Base-by-base conservation (phyloP, 2,888 invertebrate species). In the Cryptus armator region DNA sequence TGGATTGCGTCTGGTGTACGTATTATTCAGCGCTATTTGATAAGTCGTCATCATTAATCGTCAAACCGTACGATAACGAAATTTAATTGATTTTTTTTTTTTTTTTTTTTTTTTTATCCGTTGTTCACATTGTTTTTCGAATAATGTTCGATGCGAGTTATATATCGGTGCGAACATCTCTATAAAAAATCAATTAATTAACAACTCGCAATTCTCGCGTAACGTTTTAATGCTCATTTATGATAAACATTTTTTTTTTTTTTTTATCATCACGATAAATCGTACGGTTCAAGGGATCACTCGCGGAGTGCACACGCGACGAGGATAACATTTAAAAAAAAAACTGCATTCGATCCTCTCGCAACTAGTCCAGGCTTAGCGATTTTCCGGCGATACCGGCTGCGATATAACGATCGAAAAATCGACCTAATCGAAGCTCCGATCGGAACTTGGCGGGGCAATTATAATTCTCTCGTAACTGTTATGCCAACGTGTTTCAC, bases 1-100 rank as follows among this genome's bases (percentile, higher is more conserved):
- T 48, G 44, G 19, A 78, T 81, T 81, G 83, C 78, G 86, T 87
- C 83, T 86, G 82, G 86, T 87, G 84, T 84, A 84, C 80, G 82
- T 80, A 68, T 76, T 76, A 75, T 81, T 84, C 75, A 78, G 53
- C 75, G 62, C 62, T 32, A 19, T 46, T 59, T 43, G 81, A 78
- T 53, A 56, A 77, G 53, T 77, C 71, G 72, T 68, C 81, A 66
- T 62, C 46, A 64, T 67, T 48, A 37, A 62, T 78, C 43, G 78
- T 78, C 48, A 48, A 71, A 71, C 19, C 71, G 71, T 71, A 56
- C 74, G 77, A 84, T 71, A 19, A 82, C 70, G 68, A 53, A 78
- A 66, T 66, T 43, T 14, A 48, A 32, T 72, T 46, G 66, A 56
- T 71, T 64, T 59, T 12, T 48, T 48, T 48, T 12, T 48, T 48